phyloP scores from a whole-genome alignment of 2,888 invertebrate species.

The Neoscelio sp. region DNA sequence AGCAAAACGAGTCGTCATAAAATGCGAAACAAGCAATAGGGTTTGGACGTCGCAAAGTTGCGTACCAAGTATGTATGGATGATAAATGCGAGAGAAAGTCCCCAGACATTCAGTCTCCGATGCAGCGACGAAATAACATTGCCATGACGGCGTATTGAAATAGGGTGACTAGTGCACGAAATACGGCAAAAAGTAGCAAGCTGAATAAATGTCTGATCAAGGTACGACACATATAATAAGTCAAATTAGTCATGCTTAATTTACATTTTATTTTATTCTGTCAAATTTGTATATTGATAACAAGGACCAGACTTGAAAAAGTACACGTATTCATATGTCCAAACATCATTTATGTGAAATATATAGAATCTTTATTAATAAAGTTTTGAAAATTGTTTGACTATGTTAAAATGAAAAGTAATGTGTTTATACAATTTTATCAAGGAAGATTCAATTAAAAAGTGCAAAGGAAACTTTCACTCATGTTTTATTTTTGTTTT shows the following conservation, averaged over 20 bases:
- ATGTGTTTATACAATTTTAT: no score
- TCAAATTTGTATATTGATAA: neutral
- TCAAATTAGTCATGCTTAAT: constrained; percentile 39
- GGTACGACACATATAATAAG: constrained; percentile 62
- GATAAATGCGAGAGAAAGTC: constrained; percentile 73
- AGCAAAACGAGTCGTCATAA: constrained; percentile 76
- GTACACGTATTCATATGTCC: no score
- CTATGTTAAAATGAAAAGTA: no score
- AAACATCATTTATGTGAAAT: no score
- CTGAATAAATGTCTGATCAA: constrained; percentile 70
- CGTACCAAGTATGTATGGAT: constrained; percentile 70
- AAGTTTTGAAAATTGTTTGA: no score
- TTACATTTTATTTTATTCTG: neutral
- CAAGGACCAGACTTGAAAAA: neutral
- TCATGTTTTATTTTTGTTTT: no score
- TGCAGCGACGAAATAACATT: constrained; percentile 65
- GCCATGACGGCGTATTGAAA: constrained; percentile 63
- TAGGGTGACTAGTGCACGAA: constrained; percentile 63
- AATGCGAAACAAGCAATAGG: constrained; percentile 74
- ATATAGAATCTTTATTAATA: no score
- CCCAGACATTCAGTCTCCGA: constrained; percentile 70
- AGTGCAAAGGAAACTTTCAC: no score
- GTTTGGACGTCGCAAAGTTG: constrained; percentile 70
- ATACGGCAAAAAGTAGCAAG: constrained; percentile 46
- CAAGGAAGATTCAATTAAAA: no score